Evolutionary conservation across 2,888 invertebrate genomes (phyloP).

Genomic region (Timema podura): DNA sequence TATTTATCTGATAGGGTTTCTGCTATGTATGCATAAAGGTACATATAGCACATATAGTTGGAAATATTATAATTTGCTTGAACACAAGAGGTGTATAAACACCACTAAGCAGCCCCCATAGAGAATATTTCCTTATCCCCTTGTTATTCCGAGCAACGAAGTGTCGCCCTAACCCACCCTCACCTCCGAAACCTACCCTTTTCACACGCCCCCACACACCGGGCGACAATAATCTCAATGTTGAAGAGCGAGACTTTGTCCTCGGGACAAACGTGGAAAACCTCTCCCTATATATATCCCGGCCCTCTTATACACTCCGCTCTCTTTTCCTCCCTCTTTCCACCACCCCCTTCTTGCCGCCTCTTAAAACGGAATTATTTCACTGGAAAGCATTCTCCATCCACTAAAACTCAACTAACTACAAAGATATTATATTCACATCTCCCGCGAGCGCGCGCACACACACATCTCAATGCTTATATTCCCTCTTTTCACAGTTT

Average conservation of each 20-base stretch:
- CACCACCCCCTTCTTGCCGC: neutral
- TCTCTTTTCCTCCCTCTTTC: neutral
- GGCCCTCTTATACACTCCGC: too few relatives aligned
- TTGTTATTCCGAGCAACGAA: neutral
- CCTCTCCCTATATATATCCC: too few relatives aligned
- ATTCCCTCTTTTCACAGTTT: neutral
- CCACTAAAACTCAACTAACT: constrained; percentile 21
- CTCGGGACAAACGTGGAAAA: neutral
- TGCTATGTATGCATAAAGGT: too few relatives aligned
- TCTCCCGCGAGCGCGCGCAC: constrained; percentile 4
- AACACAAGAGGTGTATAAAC: too few relatives aligned
- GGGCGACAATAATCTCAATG: constrained; percentile 13
- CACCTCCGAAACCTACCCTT: neutral
- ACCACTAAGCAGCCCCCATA: too few relatives aligned
- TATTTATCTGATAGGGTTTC: too few relatives aligned
- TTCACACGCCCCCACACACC: neutral
- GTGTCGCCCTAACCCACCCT: constrained; percentile 4
- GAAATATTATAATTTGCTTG: too few relatives aligned
- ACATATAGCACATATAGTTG: too few relatives aligned
- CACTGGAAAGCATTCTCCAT: constrained; percentile 7
- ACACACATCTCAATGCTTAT: neutral
- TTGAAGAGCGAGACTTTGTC: constrained; percentile 11
- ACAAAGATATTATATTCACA: constrained; percentile 29
- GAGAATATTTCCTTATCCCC: too few relatives aligned
- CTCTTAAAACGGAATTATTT: constrained; percentile 11